Evolutionary conservation across 2,113 vertebrate genomes (phyloP), one percentile per base, ranked within the genome.

Genomic region (Dasyurus viverrinus): DNA sequence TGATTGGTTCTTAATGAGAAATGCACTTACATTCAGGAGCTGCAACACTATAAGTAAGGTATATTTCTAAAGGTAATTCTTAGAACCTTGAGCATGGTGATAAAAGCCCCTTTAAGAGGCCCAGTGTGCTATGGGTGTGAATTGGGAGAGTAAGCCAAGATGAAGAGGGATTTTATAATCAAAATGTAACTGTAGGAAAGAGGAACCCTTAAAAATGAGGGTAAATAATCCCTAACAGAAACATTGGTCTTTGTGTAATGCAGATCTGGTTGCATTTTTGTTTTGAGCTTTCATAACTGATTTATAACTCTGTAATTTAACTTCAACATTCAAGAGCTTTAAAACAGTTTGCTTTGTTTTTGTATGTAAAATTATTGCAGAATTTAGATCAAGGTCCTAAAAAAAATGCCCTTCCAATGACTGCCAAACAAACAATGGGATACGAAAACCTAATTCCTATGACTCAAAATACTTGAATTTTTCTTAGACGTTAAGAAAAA

Each of bases 371-470:
- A 96, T 96, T 97, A 97, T 96, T 97, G 93, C 91, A 94, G 97
- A 97, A 42, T 94, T 95, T 93, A 96, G 76, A 94, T 96, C 95
- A 90, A 93, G 93, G 90, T 94, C 95, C 89, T 95, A 90, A 97
- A 97, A 97, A 97, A 97, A 92, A 94, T 19, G 94, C 90, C 93
- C 48, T 97, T 92, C 53, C 89, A 98, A 97, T 98, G 97, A 98
- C 96, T 96, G 96, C 97, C 95, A 94, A 97, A 96, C 97, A 98
- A 96, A 97, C 91, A 91, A 93, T 55, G 50, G 89, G 94, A 96
- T 97, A 98, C 96, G 96, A 57, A 94, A 98, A 98, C 97, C 95
- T 98, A 98, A 98, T 98, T 98, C 98, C 97, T 97, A 91, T 91
- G 96, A 97, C 95, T 92, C 96, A 97, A 98, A 93, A 93, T 92